Percentiles rank a stretch among this genome's conserved stretches.
phyloP scores from a whole-genome alignment of 1,140 invertebrate genomes.

The Mylabris phalerata region DNA sequence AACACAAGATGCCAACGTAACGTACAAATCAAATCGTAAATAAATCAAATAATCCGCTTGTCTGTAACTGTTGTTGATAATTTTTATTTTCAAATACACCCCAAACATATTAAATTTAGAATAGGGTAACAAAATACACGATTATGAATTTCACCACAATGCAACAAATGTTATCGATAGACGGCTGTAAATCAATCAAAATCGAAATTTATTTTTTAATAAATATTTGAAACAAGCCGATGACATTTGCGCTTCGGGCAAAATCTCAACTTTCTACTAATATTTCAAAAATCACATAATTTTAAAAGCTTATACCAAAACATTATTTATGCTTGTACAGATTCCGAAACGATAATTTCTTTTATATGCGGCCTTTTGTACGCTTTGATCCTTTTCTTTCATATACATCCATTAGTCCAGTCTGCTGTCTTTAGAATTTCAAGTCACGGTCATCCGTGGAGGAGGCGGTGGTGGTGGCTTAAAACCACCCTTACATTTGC shows the following conservation, averaged over 20 bases:
- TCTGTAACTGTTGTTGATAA: not conserved
- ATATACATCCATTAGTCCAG: constrained; percentile 9
- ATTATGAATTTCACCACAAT: constrained; percentile 26
- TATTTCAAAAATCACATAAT: too few relatives aligned
- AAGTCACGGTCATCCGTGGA: constrained; percentile 32
- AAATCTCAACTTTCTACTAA: too few relatives aligned
- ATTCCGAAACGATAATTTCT: too few relatives aligned
- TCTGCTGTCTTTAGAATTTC: constrained; percentile 28
- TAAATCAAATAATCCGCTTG: too few relatives aligned
- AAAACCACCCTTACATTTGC: constrained; percentile 30
- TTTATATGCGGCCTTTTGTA: too few relatives aligned
- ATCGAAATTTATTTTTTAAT: constrained; percentile 25
- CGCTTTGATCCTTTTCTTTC: not conserved
- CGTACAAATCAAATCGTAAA: too few relatives aligned
- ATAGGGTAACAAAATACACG: constrained; percentile 26
- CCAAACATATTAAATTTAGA: constrained; percentile 26
- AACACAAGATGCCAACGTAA: too few relatives aligned
- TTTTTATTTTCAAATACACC: constrained; percentile 25
- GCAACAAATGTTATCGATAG: constrained; percentile 24
- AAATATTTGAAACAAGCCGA: constrained; percentile 16
- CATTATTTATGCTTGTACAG: too few relatives aligned
- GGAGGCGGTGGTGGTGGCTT: constrained; percentile 17
- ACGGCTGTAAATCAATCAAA: constrained; percentile 26
- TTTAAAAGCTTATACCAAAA: too few relatives aligned
- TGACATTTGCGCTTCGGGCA: constrained; percentile 1